These are phyloP conservation scores for Chelonus insularis DNA, from an alignment of 1,140 invertebrate species.

Conservation along the genomic window DNA sequence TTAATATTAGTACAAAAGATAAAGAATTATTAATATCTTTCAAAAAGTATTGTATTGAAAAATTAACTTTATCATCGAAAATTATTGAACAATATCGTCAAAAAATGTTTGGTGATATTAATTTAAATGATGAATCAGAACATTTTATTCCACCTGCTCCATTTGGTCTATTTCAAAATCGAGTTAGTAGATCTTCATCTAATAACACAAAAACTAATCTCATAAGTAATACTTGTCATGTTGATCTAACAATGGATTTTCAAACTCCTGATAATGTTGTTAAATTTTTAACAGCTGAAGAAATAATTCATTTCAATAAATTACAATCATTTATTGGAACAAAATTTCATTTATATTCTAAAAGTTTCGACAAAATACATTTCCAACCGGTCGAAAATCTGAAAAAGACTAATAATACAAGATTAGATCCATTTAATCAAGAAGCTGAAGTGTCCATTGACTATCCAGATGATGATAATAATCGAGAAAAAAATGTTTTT, in stretches of 20 bases:
- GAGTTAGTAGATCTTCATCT: background rate
- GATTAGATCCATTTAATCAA: too few species aligned
- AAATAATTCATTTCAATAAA: constrained; percentile 2
- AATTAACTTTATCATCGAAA: background rate
- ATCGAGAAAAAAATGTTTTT: too few species aligned
- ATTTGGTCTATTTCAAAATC: constrained; percentile 24
- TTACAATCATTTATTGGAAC: constrained; percentile 1
- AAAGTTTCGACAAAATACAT: background rate
- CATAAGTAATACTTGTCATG: background rate
- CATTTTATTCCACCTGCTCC: constrained; percentile 43
- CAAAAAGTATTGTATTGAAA: constrained; percentile 25
- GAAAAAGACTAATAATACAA: too few species aligned
- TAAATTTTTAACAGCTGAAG: constrained; percentile 5
- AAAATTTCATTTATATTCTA: too few species aligned
- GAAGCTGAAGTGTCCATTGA: too few species aligned
- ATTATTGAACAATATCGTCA: background rate
- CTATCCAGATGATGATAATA: too few species aligned
- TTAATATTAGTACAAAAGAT: constrained; percentile 35
- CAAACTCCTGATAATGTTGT: constrained; percentile 25
- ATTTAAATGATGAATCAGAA: background rate
- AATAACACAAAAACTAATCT: background rate
- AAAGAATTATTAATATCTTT: constrained; percentile 40
- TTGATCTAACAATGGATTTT: constrained; percentile 16
- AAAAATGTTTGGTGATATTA: constrained; percentile 43
- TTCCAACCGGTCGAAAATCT: background rate